Evolutionary conservation across 35 echinoderm and acorn worm species (phyloP), one percentile per base, ranked within the genome.

Genomic region (Strongylocentrotus purpuratus): DNA sequence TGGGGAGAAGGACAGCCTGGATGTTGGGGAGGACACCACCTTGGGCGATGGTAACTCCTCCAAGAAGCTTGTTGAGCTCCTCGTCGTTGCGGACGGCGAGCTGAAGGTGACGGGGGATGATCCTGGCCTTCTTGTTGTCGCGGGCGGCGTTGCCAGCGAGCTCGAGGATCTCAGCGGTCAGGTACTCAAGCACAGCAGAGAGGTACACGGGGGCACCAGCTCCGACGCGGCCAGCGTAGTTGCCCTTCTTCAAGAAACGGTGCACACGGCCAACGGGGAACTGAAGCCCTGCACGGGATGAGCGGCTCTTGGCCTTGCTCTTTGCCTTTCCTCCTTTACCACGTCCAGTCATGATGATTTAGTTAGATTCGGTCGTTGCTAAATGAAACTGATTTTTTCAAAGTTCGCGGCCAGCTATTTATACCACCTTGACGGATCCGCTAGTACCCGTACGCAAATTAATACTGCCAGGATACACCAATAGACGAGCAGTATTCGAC

Each of bases 11-110:
- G 5, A 99, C 98, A 94, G 97, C 96, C 96, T 99, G 98, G 94
- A 99, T 99, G 89, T 99, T 99, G 61, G 98, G 98, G 17, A 98
- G 94, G 31, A 98, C 97, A 91, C 97, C 97, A 31, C 97, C 97
- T 45, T 98, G 96, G 33, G 97, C 97, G 87, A 98, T 96, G 90
- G 97, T 98, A 35, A 98, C 97, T 47, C 96, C 94, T 31, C 95
- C 86, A 41, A 98, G 92, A 7, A 98, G 92, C 87, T 95, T 96
- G 92, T 98, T 98, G 46, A 98, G 61, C 86, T 98, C 97, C 95
- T 98, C 97, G 94, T 98, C 97, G 85, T 98, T 98, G 60, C 97
- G 95, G 94, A 98, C 94, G 41, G 97, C 97, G 46, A 98, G 92
- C 33, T 98, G 97, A 47, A 98, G 88, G 93, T 98, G 97, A 95